Evolutionary conservation across 1,140 invertebrate genomes (phyloP).

Genomic region (Lysiphlebus fabarum): DNA sequence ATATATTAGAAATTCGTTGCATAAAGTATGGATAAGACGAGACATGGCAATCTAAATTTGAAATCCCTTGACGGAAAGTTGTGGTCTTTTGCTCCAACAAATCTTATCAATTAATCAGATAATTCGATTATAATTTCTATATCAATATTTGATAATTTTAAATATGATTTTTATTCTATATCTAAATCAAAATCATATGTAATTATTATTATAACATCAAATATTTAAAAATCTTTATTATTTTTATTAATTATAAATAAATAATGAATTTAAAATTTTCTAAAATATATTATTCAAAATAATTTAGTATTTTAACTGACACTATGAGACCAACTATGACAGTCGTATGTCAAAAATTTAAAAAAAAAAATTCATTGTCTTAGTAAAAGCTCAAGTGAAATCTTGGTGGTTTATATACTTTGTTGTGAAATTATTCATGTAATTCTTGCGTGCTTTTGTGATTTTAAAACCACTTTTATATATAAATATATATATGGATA

Average conservation of each 20-base stretch:
- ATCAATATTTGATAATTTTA: slow-evolving; percentile 21
- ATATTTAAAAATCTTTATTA: no score
- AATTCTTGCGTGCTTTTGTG: slow-evolving; percentile 10
- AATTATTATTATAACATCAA: no score
- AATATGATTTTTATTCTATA: neutral
- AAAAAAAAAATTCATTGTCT: no score
- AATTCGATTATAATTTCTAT: slow-evolving; percentile 20
- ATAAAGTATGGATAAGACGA: slow-evolving; percentile 25
- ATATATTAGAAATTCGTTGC: slow-evolving; percentile 11
- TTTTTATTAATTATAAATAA: no score
- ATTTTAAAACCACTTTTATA: slow-evolving; percentile 1
- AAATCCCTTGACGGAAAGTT: slow-evolving; percentile 16
- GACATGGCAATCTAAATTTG: slow-evolving; percentile 15
- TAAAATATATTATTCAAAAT: no score
- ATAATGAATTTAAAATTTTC: no score
- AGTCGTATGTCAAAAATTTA: no score
- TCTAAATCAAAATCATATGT: no score
- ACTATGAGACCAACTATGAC: no score
- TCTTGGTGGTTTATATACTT: slow-evolving; percentile 6
- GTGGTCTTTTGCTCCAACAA: neutral
- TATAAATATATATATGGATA: no score
- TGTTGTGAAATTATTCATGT: slow-evolving; percentile 14
- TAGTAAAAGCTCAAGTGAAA: no score
- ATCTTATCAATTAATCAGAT: slow-evolving; percentile 22
- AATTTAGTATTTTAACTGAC: no score